Percentiles rank a stretch among this genome's conserved stretches.
phyloP scores from a whole-genome alignment of 2,888 invertebrate species.

The Cephonodes hylas region DNA sequence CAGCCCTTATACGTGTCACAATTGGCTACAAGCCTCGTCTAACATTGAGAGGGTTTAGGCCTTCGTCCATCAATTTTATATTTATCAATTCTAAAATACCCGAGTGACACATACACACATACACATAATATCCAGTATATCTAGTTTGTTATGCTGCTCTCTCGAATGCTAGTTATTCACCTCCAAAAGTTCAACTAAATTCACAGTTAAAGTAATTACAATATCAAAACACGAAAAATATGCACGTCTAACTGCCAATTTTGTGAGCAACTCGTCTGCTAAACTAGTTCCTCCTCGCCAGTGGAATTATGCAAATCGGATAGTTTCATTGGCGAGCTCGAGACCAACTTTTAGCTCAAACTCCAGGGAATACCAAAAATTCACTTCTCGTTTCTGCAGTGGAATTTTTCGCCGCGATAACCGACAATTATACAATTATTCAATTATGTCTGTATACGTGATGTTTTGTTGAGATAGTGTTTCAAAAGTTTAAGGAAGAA shows the following conservation, averaged over 20 bases:
- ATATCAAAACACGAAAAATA: neutral
- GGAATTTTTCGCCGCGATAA: neutral
- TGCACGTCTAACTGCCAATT: conserved; percentile 31
- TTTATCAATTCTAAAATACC: too few relatives aligned
- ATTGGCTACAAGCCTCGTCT: too few relatives aligned
- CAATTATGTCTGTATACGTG: neutral
- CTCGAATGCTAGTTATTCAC: too few relatives aligned
- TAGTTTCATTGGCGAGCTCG: conserved; percentile 8
- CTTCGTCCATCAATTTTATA: too few relatives aligned
- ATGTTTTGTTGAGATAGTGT: neutral
- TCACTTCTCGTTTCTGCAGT: neutral
- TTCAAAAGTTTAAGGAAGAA: neutral
- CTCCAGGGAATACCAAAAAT: neutral
- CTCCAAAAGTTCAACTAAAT: too few relatives aligned
- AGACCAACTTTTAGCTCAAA: conserved; percentile 2
- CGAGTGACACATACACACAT: too few relatives aligned
- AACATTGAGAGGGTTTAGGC: too few relatives aligned
- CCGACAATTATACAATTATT: neutral
- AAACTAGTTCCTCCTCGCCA: conserved; percentile 23
- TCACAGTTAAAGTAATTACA: neutral
- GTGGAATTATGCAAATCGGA: conserved; percentile 33
- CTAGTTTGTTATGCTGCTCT: too few relatives aligned
- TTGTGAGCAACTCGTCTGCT: conserved; percentile 11
- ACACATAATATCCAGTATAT: too few relatives aligned
- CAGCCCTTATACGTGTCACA: too few relatives aligned